A percentile compares a stretch with the other conserved stretches of the same genome.
phyloP scores from a whole-genome alignment of 2,888 invertebrate genomes.

The Ernsta delagoae region DNA sequence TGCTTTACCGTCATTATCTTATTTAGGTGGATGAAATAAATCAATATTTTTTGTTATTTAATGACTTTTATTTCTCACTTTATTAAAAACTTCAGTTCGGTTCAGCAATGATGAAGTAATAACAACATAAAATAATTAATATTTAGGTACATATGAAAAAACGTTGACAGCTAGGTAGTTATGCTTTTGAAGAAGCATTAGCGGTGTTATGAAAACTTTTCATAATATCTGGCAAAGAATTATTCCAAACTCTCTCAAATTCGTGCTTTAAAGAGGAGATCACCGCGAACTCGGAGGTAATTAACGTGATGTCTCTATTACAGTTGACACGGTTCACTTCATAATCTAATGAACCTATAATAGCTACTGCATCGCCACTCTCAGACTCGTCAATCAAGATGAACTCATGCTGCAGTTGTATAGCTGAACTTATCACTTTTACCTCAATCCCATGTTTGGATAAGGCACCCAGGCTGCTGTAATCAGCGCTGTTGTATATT shows the following conservation, averaged over 20 bases:
- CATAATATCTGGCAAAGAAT: constrained; percentile 36
- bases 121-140: too few relatives aligned
- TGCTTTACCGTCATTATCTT: constrained; percentile 54
- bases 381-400: constrained; percentile 58
- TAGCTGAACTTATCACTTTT: constrained; percentile 53
- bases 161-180: neutral
- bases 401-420: constrained; percentile 64
- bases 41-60: constrained; percentile 74
- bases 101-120: too few relatives aligned
- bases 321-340: constrained; percentile 55
- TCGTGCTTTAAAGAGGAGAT: constrained; percentile 56
- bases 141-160: too few relatives aligned
- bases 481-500: constrained; percentile 56
- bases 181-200: neutral
- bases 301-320: constrained; percentile 57
- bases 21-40: constrained; percentile 66
- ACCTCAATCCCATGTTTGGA: constrained; percentile 58
- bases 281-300: constrained; percentile 58
- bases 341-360: constrained; percentile 63
- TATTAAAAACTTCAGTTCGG: too few relatives aligned
- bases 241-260: constrained; percentile 65
- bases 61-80: constrained; percentile 58
- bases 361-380: constrained; percentile 54
- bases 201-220: constrained; percentile 30
- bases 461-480: constrained; percentile 50